Evolutionary conservation across 2,888 invertebrate species (phyloP).

Genomic region (Gonocerus acuteangulatus): DNA sequence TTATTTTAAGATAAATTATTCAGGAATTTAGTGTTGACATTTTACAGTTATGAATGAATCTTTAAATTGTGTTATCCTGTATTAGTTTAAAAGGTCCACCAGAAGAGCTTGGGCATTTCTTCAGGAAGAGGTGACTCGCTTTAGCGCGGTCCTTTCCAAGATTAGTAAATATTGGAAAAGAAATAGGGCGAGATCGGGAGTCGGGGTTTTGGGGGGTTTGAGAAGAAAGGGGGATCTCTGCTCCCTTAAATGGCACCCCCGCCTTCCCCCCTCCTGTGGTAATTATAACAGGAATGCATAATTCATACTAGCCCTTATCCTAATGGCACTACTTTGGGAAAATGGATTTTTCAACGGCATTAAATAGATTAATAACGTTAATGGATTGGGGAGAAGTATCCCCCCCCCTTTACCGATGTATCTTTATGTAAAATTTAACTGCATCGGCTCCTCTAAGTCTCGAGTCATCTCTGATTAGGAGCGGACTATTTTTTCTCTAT

Average conservation of each 20-base stretch:
- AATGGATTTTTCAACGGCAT: slow-evolving; percentile 26
- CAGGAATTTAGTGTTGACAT: too few species aligned
- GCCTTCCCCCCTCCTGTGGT: slow-evolving; percentile 6
- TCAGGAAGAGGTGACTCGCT: too few species aligned
- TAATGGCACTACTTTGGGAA: slow-evolving; percentile 26
- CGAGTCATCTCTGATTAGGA: too few species aligned
- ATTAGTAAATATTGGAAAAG: not conserved
- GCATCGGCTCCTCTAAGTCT: too few species aligned
- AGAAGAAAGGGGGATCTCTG: not conserved
- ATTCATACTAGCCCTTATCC: slow-evolving; percentile 22
- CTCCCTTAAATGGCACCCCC: slow-evolving; percentile 10
- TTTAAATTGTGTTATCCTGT: too few species aligned
- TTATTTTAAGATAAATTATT: too few species aligned
- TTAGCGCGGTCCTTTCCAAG: too few species aligned
- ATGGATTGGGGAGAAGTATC: slow-evolving; percentile 16
- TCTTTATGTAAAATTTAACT: slow-evolving; percentile 10
- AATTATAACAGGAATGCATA: slow-evolving; percentile 27
- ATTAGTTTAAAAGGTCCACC: too few species aligned
- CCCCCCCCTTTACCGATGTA: slow-evolving; percentile 14
- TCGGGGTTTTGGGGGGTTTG: not conserved
- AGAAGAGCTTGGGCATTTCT: too few species aligned
- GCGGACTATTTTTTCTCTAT: too few species aligned
- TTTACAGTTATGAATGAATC: too few species aligned
- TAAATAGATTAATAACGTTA: slow-evolving; percentile 26
- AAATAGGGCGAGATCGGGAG: not conserved